These are phyloP conservation scores for Hemistola chrysoprasaria DNA, from an alignment of 2,888 invertebrate genomes.

Conservation along the genomic window DNA sequence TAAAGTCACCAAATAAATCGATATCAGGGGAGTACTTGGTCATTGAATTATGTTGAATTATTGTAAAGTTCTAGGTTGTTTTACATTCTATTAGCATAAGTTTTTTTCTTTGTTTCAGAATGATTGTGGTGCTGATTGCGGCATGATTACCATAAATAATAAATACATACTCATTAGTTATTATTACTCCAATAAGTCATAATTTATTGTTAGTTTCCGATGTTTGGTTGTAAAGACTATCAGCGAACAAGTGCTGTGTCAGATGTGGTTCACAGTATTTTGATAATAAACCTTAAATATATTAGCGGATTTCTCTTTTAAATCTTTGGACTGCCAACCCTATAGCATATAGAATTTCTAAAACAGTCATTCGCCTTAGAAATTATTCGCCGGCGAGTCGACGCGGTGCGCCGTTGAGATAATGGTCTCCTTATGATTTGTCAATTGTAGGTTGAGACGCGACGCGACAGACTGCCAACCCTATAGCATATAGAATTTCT, in stretches of 20 bases:
- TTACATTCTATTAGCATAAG: no score
- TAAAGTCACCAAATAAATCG: no score
- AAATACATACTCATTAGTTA: conserved; percentile 25
- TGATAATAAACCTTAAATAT: conserved; percentile 47
- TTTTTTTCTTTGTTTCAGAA: conserved; percentile 60
- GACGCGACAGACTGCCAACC: not conserved
- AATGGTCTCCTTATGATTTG: no score
- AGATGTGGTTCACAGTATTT: conserved; percentile 57
- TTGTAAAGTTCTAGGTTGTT: no score
- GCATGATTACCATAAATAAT: conserved; percentile 44
- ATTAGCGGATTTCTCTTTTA: conserved; percentile 7
- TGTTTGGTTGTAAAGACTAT: conserved; percentile 23
- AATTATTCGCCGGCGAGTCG: no score
- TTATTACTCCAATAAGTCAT: conserved; percentile 51
- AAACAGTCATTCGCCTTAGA: no score
- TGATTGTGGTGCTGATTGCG: conserved; percentile 76
- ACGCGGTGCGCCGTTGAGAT: no score
- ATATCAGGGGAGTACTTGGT: no score
- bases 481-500: no score
- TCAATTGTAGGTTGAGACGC: no score
- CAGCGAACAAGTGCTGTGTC: conserved; percentile 26
- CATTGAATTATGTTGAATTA: no score
- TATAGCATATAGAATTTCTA: no score
- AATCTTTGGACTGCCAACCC: not conserved
- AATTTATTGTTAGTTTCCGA: conserved; percentile 51